These are phyloP conservation scores for Acanthaster planci DNA, from an alignment of 35 echinoderm and acorn worm genomes.

Conservation along the genomic window DNA sequence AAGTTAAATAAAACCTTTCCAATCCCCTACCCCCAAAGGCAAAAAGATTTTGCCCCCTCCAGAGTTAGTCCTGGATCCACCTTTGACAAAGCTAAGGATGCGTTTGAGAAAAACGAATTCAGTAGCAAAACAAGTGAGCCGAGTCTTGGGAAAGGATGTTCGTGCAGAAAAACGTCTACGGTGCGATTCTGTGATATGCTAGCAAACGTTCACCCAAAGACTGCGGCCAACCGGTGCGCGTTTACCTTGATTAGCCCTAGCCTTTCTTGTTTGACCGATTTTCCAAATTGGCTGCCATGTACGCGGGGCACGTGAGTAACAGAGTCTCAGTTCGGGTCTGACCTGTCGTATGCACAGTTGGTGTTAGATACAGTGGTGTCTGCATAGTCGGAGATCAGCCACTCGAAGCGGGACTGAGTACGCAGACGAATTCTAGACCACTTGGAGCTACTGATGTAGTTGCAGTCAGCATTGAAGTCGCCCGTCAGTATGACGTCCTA, in stretches of 20 bases:
- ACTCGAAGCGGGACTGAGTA: slow-evolving; percentile 38
- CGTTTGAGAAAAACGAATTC: too few species aligned
- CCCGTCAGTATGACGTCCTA: slow-evolving; percentile 67
- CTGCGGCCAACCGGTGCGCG: background rate
- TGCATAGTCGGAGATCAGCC: slow-evolving; percentile 59
- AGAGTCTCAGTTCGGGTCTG: background rate
- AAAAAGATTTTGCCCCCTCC: too few species aligned
- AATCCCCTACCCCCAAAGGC: too few species aligned
- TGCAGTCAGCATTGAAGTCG: slow-evolving; percentile 88
- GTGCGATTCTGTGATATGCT: too few species aligned
- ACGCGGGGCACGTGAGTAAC: background rate
- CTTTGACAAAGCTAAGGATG: too few species aligned
- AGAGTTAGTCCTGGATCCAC: too few species aligned
- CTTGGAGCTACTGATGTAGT: slow-evolving; percentile 43
- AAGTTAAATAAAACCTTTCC: too few species aligned
- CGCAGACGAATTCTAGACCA: slow-evolving; percentile 30
- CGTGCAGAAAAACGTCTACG: too few species aligned
- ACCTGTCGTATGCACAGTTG: slow-evolving; percentile 87
- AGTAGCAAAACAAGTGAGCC: too few species aligned
- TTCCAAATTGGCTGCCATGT: background rate
- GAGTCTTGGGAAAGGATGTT: too few species aligned
- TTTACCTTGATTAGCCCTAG: background rate
- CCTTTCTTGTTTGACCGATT: background rate
- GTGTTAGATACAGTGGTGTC: slow-evolving; percentile 70
- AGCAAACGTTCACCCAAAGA: too few species aligned